These are phyloP conservation scores for Hoplodrina ambigua DNA, from an alignment of 2,888 invertebrate genomes.

Conservation along the genomic window DNA sequence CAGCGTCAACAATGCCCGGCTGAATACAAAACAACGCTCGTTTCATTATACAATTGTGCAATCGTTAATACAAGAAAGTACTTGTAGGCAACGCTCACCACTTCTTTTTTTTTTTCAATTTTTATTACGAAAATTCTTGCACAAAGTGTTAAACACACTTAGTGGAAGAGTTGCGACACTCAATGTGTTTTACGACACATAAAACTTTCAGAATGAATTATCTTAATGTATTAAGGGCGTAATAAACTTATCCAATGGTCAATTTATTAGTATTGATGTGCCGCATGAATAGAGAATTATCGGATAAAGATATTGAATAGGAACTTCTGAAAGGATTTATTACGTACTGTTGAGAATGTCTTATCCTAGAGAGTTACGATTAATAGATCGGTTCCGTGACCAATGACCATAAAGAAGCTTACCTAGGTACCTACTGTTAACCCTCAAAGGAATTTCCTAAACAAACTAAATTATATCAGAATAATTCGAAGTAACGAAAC, in stretches of 20 bases:
- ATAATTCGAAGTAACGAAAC: constrained; percentile 60
- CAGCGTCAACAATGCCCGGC: constrained; percentile 21
- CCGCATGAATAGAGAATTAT: constrained; percentile 19
- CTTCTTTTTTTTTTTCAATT: constrained; percentile 23
- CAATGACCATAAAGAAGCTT: constrained; percentile 6
- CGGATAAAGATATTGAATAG: constrained; percentile 12
- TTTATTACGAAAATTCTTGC: constrained; percentile 26
- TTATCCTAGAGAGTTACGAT: constrained; percentile 4
- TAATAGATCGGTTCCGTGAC: constrained; percentile 17
- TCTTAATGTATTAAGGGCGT: constrained; percentile 36
- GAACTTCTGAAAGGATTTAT: constrained; percentile 18
- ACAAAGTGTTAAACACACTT: constrained; percentile 37
- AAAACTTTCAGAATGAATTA: constrained; percentile 50
- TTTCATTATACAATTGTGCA: constrained; percentile 29
- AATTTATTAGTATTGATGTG: constrained; percentile 34
- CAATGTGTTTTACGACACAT: constrained; percentile 54
- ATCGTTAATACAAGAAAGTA: constrained; percentile 15
- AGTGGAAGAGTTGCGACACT: constrained; percentile 45
- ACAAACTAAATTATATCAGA: constrained; percentile 55
- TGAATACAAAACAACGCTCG: constrained; percentile 32
- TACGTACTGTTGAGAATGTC: constrained; percentile 3
- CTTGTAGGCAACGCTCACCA: constrained; percentile 6
- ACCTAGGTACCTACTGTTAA: constrained; percentile 10
- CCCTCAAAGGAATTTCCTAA: constrained; percentile 47
- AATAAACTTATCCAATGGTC: constrained; percentile 49